phyloP scores from a whole-genome alignment of 2,113 vertebrate genomes.

The Saguinus midas region DNA sequence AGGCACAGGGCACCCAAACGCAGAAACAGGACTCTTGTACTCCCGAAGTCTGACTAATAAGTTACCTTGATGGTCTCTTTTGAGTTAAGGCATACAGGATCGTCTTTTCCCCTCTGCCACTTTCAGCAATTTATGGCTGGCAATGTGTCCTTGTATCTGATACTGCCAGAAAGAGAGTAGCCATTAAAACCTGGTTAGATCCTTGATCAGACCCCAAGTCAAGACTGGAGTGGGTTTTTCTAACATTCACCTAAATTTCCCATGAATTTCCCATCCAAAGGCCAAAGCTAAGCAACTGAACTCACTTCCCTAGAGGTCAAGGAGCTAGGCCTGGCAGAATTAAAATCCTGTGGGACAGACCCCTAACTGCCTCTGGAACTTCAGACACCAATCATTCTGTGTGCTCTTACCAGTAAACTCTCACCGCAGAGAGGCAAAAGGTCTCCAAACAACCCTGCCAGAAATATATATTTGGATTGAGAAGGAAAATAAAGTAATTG shows the following conservation, averaged over 20 bases:
- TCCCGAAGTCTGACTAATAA: background rate
- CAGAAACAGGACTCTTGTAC: background rate
- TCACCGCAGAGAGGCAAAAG: background rate
- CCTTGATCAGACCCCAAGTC: background rate
- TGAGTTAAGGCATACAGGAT: background rate
- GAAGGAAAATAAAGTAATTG: background rate
- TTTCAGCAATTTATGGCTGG: background rate
- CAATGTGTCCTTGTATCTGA: background rate
- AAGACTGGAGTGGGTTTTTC: background rate
- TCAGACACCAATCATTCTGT: background rate
- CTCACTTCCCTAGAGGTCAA: background rate
- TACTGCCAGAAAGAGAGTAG: background rate
- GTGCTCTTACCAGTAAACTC: background rate
- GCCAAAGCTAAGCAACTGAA: background rate
- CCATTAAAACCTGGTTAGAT: background rate
- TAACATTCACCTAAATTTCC: background rate
- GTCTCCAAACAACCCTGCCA: background rate
- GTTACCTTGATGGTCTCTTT: background rate
- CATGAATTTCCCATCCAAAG: background rate
- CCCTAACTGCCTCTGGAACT: background rate
- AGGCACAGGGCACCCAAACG: background rate
- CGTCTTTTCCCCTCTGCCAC: background rate
- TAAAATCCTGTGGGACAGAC: background rate
- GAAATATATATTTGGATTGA: background rate
- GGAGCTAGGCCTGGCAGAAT: background rate